phyloP scores from a whole-genome alignment of 2,113 vertebrate species.

The Carollia perspicillata region DNA sequence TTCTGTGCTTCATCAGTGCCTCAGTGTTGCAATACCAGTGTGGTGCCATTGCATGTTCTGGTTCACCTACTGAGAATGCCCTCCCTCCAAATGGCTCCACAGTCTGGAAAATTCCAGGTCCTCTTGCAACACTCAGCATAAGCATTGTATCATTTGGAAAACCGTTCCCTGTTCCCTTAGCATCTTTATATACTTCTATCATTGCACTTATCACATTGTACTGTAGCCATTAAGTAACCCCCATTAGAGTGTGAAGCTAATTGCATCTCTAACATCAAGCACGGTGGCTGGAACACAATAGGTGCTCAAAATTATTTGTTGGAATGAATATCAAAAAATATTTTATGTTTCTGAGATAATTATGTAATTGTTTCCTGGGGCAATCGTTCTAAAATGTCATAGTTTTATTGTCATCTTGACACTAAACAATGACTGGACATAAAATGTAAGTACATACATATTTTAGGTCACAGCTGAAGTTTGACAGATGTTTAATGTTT shows the following conservation, averaged over 20 bases:
- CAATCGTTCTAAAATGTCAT: constrained; percentile 3
- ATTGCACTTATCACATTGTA: neutral
- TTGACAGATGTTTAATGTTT: constrained; percentile 16
- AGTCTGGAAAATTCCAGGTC: neutral
- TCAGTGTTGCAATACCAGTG: neutral
- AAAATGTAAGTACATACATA: constrained; percentile 8
- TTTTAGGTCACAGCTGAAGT: constrained; percentile 37
- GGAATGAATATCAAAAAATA: neutral
- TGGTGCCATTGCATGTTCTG: neutral
- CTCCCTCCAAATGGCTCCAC: neutral
- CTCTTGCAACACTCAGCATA: neutral
- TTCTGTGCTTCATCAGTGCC: neutral
- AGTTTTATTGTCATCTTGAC: neutral
- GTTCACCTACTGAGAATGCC: neutral
- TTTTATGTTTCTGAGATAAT: neutral
- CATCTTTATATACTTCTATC: neutral
- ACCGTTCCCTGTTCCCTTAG: neutral
- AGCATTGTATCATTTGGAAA: neutral
- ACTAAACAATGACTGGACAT: constrained; percentile 31
- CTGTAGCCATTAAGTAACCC: neutral
- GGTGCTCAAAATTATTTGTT: neutral
- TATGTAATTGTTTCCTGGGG: neutral
- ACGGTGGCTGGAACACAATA: neutral
- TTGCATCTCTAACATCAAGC: neutral
- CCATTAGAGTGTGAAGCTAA: neutral